Evolutionary conservation across 2,797 vertebrate species (phyloP), one percentile per base, ranked within the genome.

Genomic region (Lycodopsis pacificus): DNA sequence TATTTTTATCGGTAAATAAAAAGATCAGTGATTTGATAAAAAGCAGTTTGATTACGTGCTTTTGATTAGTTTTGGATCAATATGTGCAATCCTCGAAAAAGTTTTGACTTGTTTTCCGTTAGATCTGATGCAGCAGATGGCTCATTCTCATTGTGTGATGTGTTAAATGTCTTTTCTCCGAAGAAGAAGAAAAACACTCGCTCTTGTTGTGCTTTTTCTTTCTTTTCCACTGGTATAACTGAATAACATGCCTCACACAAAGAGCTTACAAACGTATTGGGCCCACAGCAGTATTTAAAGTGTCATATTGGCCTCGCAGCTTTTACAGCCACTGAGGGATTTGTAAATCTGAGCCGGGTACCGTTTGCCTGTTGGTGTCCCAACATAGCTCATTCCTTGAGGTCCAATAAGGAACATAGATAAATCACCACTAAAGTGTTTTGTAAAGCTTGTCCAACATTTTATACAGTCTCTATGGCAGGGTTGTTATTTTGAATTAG

Each of bases 1-100:
- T 96, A 95, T 96, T 97, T 97, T 95, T 92, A 95, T 95, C 93
- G 86, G 89, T 96, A 88, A 96, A 95, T 97, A 95, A 97, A 97
- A 88, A 61, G 96, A 91, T 77, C 15, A 64, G 79, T 95, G 89
- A 90, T 96, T 95, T 93, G 79, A 76, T 49, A 94, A 93, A 93
- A 93, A 89, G 65, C 84, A 90, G 40, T 62, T 68, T 84, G 56
- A 59, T 62, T 32, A 22, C 46, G 46, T 72, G 48, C 15, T 56
- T 56, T 70, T 61, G 15, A 59, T 65, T 14, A 7, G 5, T 42
- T 58, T 51, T 54, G 27, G 19, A 67, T 76, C 7, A 32, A 70
- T 71, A 17, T 81, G 49, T 73, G 32, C 27, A 48, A 22, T 59
- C 22, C 30, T 46, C 64, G 12, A 64, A 25, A 64, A 5, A 27